A percentile compares a stretch with the other conserved stretches of the same genome.
Conservation (phyloP, 1,140 invertebrate species). For the Zaprionus vittiger region DNA sequence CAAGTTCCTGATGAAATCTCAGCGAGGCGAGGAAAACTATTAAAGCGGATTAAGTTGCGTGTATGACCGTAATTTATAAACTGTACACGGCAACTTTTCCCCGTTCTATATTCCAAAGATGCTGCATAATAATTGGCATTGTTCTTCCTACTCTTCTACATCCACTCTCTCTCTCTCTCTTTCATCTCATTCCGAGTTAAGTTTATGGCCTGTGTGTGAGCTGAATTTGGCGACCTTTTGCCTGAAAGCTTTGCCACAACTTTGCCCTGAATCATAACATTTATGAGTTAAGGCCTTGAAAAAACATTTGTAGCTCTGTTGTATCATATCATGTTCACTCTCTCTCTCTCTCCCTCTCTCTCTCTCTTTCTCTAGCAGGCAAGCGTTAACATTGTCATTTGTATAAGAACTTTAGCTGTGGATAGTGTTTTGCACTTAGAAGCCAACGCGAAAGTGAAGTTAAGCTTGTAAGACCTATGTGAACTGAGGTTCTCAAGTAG, state of each 20-base stretch:
- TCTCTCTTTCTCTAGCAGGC: background rate
- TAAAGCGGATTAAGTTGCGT: conserved; percentile 56
- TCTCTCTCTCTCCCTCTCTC: background rate
- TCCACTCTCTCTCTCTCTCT: conserved; percentile 2
- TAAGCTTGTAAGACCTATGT: conserved; percentile 2
- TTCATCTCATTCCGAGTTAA: conserved; percentile 18
- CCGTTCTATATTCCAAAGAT: conserved; percentile 37
- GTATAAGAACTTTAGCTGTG: conserved; percentile 32
- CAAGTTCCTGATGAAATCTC: conserved; percentile 41
- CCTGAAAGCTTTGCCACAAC: conserved; percentile 50
- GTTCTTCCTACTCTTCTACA: conserved; percentile 18
- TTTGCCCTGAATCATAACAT: conserved; percentile 43
- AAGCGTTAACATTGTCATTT: conserved; percentile 6
- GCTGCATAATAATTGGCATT: conserved; percentile 53
- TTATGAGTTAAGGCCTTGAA: conserved; percentile 39
- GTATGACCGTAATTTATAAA: conserved; percentile 54
- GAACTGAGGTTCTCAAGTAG: background rate
- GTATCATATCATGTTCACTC: conserved; percentile 2
- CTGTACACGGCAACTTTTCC: conserved; percentile 49
- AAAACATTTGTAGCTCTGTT: conserved; percentile 25
- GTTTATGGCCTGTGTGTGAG: conserved; percentile 40
- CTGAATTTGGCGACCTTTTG: conserved; percentile 47
- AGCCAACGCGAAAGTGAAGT: background rate
- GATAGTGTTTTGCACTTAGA: conserved; percentile 13
- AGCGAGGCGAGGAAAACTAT: conserved; percentile 43